Percentiles rank a stretch among this genome's conserved stretches.
Conservation (phyloP, 1,140 invertebrate species). For the Leptinotarsa texana region DNA sequence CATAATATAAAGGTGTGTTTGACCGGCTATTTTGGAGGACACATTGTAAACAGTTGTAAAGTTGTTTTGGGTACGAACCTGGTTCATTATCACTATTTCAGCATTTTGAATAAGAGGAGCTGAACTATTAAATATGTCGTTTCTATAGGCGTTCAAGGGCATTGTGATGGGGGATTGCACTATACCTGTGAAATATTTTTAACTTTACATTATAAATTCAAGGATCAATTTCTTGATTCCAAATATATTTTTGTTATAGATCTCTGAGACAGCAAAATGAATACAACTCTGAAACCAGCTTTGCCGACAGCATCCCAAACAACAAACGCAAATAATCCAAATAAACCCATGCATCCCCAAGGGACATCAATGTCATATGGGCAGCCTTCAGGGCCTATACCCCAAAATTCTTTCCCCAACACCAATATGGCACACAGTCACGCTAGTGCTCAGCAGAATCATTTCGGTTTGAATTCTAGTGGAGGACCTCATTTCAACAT, state of each 20-base stretch:
- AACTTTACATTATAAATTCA: no score
- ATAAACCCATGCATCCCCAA: slow-evolving; percentile 44
- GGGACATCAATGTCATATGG: slow-evolving; percentile 38
- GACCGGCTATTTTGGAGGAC: background rate
- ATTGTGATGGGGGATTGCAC: no score
- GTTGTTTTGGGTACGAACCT: background rate
- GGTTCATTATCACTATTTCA: no score
- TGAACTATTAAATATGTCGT: no score
- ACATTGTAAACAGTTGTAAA: background rate
- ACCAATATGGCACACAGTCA: slow-evolving; percentile 36
- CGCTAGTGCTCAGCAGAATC: slow-evolving; percentile 38
- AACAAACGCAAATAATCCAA: slow-evolving; percentile 34
- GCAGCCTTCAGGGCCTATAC: slow-evolving; percentile 40
- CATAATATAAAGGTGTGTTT: slow-evolving; percentile 1
- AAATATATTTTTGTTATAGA: slow-evolving; percentile 1
- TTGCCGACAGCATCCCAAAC: slow-evolving; percentile 58
- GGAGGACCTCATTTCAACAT: slow-evolving; percentile 35
- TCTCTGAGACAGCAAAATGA: slow-evolving; percentile 53
- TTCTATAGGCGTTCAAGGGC: no score
- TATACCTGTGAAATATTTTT: no score
- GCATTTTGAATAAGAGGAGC: no score
- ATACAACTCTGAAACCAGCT: slow-evolving; percentile 62
- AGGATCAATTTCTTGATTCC: no score
- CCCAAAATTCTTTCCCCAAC: slow-evolving; percentile 45
- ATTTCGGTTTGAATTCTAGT: slow-evolving; percentile 42